Evolutionary conservation across 92 coral and sea anemone species (phyloP).

Genomic region (Anthopleura xanthogrammica): DNA sequence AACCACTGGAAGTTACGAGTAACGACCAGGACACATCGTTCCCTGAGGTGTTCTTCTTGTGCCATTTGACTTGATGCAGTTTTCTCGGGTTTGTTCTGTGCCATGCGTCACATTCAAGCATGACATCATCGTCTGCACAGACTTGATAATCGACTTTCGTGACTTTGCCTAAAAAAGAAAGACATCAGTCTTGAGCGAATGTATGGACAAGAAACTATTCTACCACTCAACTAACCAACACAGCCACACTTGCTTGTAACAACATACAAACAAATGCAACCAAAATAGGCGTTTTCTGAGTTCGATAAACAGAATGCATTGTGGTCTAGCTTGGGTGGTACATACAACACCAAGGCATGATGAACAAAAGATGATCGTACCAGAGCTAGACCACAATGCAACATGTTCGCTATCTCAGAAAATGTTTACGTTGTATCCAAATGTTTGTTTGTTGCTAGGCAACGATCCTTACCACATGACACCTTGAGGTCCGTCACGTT

Average conservation of each 20-base stretch:
- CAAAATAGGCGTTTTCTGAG: no score
- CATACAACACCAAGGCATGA: no score
- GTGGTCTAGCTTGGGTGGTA: no score
- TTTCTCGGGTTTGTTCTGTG: constrained; percentile 37
- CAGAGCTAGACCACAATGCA: no score
- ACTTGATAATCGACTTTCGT: constrained; percentile 14
- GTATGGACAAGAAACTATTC: not conserved
- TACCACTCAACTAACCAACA: not conserved
- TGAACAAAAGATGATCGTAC: no score
- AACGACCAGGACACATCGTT: constrained; percentile 19
- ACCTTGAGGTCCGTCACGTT: constrained; percentile 2
- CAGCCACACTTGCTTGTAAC: no score
- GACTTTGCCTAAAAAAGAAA: constrained; percentile 11
- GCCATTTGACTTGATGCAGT: constrained; percentile 24
- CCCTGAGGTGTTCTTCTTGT: constrained; percentile 10
- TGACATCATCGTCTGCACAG: constrained; percentile 23
- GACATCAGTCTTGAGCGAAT: not conserved
- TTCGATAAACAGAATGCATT: no score
- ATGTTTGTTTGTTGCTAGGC: not conserved
- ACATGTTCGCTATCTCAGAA: no score
- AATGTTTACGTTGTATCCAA: no score
- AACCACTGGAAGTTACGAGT: constrained; percentile 5
- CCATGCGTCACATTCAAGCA: constrained; percentile 21
- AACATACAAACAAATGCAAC: no score
- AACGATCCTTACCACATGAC: not conserved